A percentile compares a stretch with the other conserved stretches of the same genome.
These are phyloP conservation scores for Psilopsiagon aurifrons DNA, from an alignment of 2,113 vertebrate genomes.

Conservation along the genomic window DNA sequence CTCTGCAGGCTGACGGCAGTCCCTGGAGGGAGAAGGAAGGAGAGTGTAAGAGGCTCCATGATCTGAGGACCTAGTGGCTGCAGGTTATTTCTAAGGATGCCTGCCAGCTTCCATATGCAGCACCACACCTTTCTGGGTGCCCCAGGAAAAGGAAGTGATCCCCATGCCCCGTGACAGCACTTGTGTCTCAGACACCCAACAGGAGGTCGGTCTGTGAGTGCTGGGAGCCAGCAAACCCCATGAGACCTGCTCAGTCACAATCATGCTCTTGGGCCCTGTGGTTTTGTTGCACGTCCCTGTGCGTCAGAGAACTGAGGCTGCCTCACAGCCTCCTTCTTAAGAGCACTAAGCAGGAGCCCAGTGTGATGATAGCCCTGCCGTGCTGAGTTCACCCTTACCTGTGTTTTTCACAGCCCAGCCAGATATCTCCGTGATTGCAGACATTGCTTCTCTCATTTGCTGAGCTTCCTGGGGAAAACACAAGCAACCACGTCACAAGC, in stretches of 20 bases:
- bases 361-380: background rate
- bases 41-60: background rate
- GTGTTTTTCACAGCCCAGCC: background rate
- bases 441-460: background rate
- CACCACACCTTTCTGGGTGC: background rate
- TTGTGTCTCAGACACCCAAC: background rate
- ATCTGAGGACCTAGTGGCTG: background rate
- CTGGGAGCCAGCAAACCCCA: background rate
- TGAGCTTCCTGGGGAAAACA: no score
- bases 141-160: background rate
- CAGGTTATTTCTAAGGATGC: background rate
- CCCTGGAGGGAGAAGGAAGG: background rate
- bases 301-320: background rate
- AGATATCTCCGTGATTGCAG: background rate
- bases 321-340: background rate
- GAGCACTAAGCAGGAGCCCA: background rate
- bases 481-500: no score
- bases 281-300: background rate
- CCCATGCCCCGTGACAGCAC: accelerated
- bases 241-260: background rate
- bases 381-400: background rate
- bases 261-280: background rate
- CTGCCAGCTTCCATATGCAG: background rate
- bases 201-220: background rate
- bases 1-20: background rate